Evolutionary conservation across 1,140 invertebrate species (phyloP).

Genomic region (Stegodyphus dumicola): DNA sequence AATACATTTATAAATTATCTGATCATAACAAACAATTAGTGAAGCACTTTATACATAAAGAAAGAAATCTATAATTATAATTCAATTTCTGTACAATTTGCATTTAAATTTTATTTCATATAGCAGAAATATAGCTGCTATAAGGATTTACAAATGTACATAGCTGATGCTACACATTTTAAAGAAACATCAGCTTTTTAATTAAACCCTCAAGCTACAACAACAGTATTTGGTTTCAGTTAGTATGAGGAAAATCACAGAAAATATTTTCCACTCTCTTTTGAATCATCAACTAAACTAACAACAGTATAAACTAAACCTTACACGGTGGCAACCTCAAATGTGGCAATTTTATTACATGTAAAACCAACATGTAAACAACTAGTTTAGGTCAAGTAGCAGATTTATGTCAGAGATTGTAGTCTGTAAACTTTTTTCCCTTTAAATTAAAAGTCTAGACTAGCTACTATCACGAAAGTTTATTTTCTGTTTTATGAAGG

Average conservation of each 20-base stretch:
- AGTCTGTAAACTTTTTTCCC: not conserved
- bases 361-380: not conserved
- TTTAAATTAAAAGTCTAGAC: constrained; percentile 34
- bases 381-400: not conserved
- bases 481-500: constrained; percentile 35
- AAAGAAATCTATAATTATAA: constrained; percentile 7
- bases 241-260: not conserved
- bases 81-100: constrained; percentile 10
- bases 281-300: not conserved
- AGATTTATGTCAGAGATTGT: not conserved
- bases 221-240: not conserved
- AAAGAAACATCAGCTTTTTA: not conserved
- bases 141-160: constrained; percentile 38
- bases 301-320: not conserved
- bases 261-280: not conserved
- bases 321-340: not conserved
- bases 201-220: constrained; percentile 7
- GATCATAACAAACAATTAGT: constrained; percentile 11
- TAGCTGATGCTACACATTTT: not conserved
- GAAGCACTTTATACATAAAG: not conserved
- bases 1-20: constrained; percentile 28
- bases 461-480: constrained; percentile 57
- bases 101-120: not conserved
- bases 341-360: not conserved
- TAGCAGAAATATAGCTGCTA: constrained; percentile 25